Percentiles rank a stretch among this genome's conserved stretches.
phyloP scores from a whole-genome alignment of 2,888 invertebrate genomes.

The Cantharis nigra region DNA sequence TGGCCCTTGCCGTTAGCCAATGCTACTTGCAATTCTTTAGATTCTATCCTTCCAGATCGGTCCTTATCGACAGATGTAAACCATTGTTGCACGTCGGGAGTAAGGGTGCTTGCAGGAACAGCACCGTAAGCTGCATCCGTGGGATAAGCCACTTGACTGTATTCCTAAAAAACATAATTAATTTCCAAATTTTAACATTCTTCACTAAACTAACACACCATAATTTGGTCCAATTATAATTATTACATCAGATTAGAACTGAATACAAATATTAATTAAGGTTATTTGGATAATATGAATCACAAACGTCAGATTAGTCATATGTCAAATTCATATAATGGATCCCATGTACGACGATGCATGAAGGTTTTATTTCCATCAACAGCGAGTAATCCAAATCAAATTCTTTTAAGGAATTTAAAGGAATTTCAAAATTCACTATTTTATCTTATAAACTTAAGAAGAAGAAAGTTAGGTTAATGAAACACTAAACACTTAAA shows the following conservation, averaged over 20 bases:
- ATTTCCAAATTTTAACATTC: neutral
- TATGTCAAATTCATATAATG: neutral
- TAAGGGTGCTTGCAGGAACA: neutral
- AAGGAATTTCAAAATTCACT: no score
- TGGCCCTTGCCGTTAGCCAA: conserved; percentile 85
- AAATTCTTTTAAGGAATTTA: no score
- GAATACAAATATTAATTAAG: neutral
- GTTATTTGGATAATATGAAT: neutral
- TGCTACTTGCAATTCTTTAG: conserved; percentile 76
- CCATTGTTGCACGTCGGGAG: conserved; percentile 81
- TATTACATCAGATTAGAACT: neutral
- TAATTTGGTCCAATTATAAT: neutral
- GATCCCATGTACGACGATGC: neutral
- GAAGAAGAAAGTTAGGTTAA: no score
- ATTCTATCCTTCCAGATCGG: conserved; percentile 79
- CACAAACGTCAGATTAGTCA: neutral
- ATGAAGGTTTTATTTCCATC: neutral
- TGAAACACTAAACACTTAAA: neutral
- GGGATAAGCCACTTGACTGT: neutral
- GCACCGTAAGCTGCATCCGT: neutral
- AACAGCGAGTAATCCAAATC: no score
- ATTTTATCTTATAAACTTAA: no score
- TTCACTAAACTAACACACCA: neutral
- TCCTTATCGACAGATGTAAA: conserved; percentile 83
- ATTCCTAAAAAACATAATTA: neutral